Base-by-base conservation (phyloP, 1,140 invertebrate species). In the Gryon sp. region DNA sequence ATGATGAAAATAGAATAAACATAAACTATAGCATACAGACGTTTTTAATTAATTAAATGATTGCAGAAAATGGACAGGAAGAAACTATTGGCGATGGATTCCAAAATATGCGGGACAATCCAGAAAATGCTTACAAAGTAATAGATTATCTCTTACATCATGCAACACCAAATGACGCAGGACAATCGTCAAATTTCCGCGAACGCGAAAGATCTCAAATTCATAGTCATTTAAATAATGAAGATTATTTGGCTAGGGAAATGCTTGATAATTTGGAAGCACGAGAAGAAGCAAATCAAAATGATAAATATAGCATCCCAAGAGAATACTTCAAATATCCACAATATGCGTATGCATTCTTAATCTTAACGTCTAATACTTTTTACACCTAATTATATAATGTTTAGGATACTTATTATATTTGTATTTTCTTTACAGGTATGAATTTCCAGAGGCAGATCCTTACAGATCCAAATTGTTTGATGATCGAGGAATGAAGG, bases 11-110 rank as follows among this genome's bases (percentile, higher is more conserved):
- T n/a, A n/a, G n/a, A n/a, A n/a, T n/a, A n/a, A n/a, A n/a, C n/a
- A n/a, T n/a, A n/a, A n/a, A n/a, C n/a, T n/a, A n/a, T n/a, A n/a
- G n/a, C 63, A 12, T 20, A 59, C 22, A 36, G 24, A 12, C 9
- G 22, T 12, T 34, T 19, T 43, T 14, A 38, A n/a, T n/a, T n/a
- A n/a, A n/a, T n/a, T n/a, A n/a, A n/a, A 41, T 60, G 22, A 30
- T 68, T 77, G 24, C 53, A 87, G 84, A 84, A 52, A 79, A 75
- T 26, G 85, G 84, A 4, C 87, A 87, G 14, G 46, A 84, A 2
- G 86, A 88, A 46, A 85, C 81, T 0, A 80, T 86, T 1, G 85
- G 83, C 0, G 83, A 84, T n/a, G 85, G 82, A 11, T 83, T 79
- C 14, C 85, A 84, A n/a, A 82, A 83, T 18, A 40, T 85, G 0